Base-by-base conservation (phyloP, 2,888 invertebrate species). In the Diaprepes abbreviatus region DNA sequence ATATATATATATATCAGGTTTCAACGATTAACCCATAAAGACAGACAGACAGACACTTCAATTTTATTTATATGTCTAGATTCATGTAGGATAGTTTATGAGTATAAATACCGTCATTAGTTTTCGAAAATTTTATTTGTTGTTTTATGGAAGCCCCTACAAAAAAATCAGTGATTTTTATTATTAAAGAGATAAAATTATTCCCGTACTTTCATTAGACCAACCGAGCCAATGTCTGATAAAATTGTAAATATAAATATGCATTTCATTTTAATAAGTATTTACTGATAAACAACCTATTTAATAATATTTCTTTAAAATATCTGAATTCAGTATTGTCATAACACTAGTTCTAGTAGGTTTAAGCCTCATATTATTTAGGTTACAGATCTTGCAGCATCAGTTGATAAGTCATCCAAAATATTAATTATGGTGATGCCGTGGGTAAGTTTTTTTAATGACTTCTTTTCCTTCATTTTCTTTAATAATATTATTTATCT, bases 341-440 rank as follows among this genome's bases (percentile, higher is more conserved):
- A 36, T n/a, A 36, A 17, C 54, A 21, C 16, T 54, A 35, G 35
- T 54, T 54, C 54, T 54, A 54, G 36, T 35, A 28, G 48, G 48
- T 45, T 45, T 24, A 45, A 43, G 10, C 3, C 3, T 19, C 9
- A 28, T 14, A n/a, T 50, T 14, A 50, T 50, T 50, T 28, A 28
- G 24, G n/a, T 50, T 24, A 45, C n/a, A 16, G 12, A 7, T 31
- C 6, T 14, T 50, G 16, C 28, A 14, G 5, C 1, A 24, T 10
- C n/a, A 21, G 19, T 21, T 21, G 19, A 5, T 7, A 16, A 12
- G 12, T n/a, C 2, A 40, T n/a, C 14, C 6, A 6, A 38, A 21
- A 45, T n/a, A 6, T 40, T 17, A n/a, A 45, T 12, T 40, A 45
- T 45, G 45, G 24, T 7, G 14, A 28, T 14, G 14, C 16, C 14